phyloP scores from a whole-genome alignment of 2,797 vertebrate genomes.

The Peromyscus attwateri region DNA sequence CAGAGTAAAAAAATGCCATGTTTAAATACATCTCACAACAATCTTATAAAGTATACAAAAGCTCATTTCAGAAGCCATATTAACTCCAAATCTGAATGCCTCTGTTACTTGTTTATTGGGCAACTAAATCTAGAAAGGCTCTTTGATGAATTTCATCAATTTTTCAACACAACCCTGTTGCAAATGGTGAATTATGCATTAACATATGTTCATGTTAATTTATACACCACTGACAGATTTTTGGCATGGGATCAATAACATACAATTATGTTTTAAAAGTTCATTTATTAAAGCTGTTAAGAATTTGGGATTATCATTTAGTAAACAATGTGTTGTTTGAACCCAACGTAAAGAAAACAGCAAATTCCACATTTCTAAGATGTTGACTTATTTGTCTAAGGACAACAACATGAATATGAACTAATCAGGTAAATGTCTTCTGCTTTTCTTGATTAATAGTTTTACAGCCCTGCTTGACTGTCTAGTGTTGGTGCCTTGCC shows the following conservation, averaged over 20 bases:
- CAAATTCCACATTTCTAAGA: constrained; percentile 29
- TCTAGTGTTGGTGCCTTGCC: background rate
- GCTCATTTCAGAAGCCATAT: constrained; percentile 57
- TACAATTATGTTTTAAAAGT: constrained; percentile 80
- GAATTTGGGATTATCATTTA: constrained; percentile 55
- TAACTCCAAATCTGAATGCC: constrained; percentile 51
- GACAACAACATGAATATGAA: constrained; percentile 32
- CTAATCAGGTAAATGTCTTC: constrained; percentile 12
- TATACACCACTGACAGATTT: constrained; percentile 81
- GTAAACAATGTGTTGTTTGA: constrained; percentile 59
- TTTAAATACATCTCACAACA: constrained; percentile 11
- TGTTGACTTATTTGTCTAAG: background rate
- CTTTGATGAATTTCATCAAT: constrained; percentile 87
- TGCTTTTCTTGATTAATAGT: constrained; percentile 36
- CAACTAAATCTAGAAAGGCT: constrained; percentile 75
- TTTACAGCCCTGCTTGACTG: background rate
- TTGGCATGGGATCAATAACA: constrained; percentile 81
- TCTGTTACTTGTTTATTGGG: constrained; percentile 72
- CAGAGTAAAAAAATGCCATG: background rate
- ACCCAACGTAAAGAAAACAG: background rate
- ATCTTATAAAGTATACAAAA: constrained; percentile 16
- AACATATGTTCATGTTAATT: constrained; percentile 92
- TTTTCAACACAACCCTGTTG: constrained; percentile 85
- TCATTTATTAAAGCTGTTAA: constrained; percentile 80
- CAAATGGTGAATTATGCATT: constrained; percentile 89